phyloP scores from a whole-genome alignment of 2,797 vertebrate species.

The Lacerta agilis region DNA sequence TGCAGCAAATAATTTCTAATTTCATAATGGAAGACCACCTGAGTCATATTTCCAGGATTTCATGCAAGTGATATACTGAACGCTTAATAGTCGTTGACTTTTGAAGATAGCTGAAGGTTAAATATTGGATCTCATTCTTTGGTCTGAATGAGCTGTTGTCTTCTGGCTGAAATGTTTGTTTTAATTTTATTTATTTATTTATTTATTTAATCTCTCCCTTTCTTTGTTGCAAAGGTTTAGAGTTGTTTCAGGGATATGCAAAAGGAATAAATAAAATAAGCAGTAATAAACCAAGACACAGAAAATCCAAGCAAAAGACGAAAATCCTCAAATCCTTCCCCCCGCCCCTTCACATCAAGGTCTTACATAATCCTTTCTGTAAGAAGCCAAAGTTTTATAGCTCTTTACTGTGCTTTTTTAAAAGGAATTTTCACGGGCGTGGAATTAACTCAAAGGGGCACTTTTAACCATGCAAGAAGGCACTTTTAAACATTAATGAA shows the following conservation, averaged over 20 bases:
- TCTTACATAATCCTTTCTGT: background rate
- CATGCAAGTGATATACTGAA: constrained; percentile 18
- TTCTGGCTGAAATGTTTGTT: background rate
- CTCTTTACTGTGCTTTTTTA: background rate
- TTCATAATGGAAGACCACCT: constrained; percentile 42
- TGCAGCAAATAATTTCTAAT: constrained; percentile 23
- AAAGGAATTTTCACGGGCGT: too few relatives aligned
- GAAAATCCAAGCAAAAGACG: background rate
- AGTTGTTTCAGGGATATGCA: background rate
- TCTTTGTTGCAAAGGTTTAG: background rate
- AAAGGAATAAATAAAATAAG: background rate
- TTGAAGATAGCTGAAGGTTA: constrained; percentile 17
- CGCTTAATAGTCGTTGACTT: background rate
- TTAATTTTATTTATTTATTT: background rate
- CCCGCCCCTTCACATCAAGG: background rate
- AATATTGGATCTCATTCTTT: background rate
- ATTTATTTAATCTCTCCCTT: background rate
- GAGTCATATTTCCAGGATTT: constrained; percentile 16
- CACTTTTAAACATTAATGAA: too few relatives aligned
- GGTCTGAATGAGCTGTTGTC: background rate
- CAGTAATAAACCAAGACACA: background rate
- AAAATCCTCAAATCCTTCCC: background rate
- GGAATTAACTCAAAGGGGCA: too few relatives aligned
- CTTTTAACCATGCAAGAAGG: too few relatives aligned
- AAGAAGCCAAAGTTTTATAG: background rate